Conservation (phyloP, 30 jellyfish, hydroid and myxozoan species). For the Sanderia malayensis region DNA sequence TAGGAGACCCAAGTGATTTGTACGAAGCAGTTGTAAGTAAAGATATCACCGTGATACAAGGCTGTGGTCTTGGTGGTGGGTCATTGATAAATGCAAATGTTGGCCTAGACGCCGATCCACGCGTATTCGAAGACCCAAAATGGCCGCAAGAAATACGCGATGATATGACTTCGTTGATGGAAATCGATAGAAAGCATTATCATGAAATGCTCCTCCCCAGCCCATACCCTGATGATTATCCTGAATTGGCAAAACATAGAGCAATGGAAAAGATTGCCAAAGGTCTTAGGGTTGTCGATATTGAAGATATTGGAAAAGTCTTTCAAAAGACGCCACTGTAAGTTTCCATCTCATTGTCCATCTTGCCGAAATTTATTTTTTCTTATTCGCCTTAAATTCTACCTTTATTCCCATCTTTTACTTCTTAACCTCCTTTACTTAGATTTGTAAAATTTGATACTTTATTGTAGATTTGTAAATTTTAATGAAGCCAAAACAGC, state of each 20-base stretch:
- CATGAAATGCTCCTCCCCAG: constrained; percentile 54
- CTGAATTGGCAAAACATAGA: constrained; percentile 17
- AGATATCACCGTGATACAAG: constrained; percentile 67
- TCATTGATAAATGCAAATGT: constrained; percentile 71
- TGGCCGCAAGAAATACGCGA: constrained; percentile 59
- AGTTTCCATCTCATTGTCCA: no score
- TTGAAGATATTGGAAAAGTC: constrained; percentile 54
- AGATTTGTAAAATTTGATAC: no score
- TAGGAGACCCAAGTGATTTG: constrained; percentile 62
- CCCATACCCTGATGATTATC: constrained; percentile 54
- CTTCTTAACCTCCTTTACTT: no score
- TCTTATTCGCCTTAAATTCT: no score
- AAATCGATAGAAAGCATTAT: constrained; percentile 36
- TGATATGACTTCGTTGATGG: constrained; percentile 28
- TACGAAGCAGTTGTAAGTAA: constrained; percentile 52
- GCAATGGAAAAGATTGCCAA: constrained; percentile 68
- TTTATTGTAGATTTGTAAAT: no score
- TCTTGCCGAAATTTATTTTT: no score
- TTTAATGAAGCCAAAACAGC: no score
- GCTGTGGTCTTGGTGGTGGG: constrained; percentile 87
- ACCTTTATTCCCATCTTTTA: no score
- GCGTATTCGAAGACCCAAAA: constrained; percentile 24
- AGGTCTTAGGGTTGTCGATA: constrained; percentile 37
- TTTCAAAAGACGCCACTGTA: constrained; percentile 59
- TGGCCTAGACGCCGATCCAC: constrained; percentile 61